Evolutionary conservation across 2,888 invertebrate species (phyloP).

Genomic region (Falcaria lacertinaria): DNA sequence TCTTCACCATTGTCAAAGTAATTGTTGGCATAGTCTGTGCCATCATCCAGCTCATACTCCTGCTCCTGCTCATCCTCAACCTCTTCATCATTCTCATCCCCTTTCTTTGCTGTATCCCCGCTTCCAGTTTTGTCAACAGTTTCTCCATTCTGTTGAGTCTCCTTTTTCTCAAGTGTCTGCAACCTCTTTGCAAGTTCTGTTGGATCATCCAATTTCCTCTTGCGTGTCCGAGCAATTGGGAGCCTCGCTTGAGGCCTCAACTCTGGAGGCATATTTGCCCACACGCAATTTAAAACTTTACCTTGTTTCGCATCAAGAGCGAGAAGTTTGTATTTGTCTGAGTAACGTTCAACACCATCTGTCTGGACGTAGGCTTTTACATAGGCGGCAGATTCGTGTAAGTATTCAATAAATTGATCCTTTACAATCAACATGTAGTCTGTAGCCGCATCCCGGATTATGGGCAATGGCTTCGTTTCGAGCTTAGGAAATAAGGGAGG

Average conservation of each 20-base stretch:
- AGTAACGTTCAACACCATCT: constrained; percentile 77
- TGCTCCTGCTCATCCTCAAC: constrained; percentile 83
- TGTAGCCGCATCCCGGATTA: constrained; percentile 77
- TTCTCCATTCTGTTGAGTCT: constrained; percentile 71
- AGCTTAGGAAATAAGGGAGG: constrained; percentile 81
- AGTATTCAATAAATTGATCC: constrained; percentile 85
- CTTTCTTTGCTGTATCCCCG: constrained; percentile 62
- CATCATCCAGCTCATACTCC: constrained; percentile 93
- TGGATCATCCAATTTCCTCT: constrained; percentile 62
- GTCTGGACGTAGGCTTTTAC: constrained; percentile 71
- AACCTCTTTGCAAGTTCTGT: constrained; percentile 69
- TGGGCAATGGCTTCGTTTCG: constrained; percentile 76
- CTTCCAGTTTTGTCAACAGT: constrained; percentile 69
- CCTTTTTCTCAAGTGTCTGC: constrained; percentile 84
- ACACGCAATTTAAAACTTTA: constrained; percentile 73
- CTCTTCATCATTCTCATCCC: constrained; percentile 78
- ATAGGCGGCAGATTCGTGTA: constrained; percentile 84
- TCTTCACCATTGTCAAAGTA: constrained; percentile 94
- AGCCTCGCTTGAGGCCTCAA: constrained; percentile 74
- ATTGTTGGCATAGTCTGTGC: constrained; percentile 92
- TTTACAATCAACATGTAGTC: constrained; percentile 86
- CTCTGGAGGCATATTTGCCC: constrained; percentile 83
- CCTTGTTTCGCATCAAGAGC: constrained; percentile 71
- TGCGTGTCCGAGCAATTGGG: constrained; percentile 41
- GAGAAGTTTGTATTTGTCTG: constrained; percentile 77